These are phyloP conservation scores for Neodiprion pinetum DNA, from an alignment of 1,140 invertebrate genomes.

Conservation along the genomic window DNA sequence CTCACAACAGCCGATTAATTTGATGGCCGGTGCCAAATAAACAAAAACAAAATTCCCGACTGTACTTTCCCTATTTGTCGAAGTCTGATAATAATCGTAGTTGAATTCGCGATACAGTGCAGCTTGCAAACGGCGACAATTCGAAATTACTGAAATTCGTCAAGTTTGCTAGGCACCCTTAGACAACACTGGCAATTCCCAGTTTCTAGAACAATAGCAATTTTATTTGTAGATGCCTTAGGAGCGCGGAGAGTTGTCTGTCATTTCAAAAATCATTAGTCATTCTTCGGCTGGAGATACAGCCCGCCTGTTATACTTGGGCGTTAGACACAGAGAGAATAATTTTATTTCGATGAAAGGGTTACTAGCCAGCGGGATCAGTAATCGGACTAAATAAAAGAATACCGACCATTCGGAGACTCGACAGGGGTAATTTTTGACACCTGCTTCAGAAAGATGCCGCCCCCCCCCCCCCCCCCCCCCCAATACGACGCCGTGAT, in stretches of 20 bases:
- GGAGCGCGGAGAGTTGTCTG: background rate
- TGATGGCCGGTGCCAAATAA: too few relatives aligned
- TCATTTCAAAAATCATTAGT: background rate
- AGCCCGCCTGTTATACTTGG: background rate
- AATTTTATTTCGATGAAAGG: background rate
- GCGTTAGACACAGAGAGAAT: background rate
- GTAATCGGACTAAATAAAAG: background rate
- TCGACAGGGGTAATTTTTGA: background rate
- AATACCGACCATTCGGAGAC: background rate
- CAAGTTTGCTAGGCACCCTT: too few relatives aligned
- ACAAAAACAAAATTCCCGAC: too few relatives aligned
- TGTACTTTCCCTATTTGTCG: too few relatives aligned
- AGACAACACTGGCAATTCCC: background rate
- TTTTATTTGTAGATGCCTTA: background rate
- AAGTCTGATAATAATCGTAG: too few relatives aligned
- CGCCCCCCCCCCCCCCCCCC: too few relatives aligned
- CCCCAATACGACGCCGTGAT: background rate
- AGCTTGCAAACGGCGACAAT: too few relatives aligned
- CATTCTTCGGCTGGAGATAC: background rate
- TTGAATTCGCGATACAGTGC: too few relatives aligned
- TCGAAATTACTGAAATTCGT: too few relatives aligned
- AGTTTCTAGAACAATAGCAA: slow-evolving; percentile 3
- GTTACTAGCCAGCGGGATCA: background rate
- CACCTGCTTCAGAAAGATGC: background rate
- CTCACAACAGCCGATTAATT: too few relatives aligned